phyloP scores from a whole-genome alignment of 2,888 invertebrate genomes.

The Aphodius sticticus region DNA sequence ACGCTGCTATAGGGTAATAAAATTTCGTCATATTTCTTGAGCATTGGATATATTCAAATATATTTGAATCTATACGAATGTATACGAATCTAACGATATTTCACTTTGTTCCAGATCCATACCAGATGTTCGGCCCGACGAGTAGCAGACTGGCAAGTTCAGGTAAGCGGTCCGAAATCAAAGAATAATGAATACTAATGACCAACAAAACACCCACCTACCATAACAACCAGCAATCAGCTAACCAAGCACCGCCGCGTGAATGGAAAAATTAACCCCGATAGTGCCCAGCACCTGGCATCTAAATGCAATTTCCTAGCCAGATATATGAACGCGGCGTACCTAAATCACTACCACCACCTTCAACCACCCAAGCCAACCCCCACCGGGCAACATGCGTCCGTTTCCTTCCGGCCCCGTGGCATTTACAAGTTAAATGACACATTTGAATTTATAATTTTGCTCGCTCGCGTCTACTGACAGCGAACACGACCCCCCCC shows the following conservation, averaged over 20 bases:
- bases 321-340: neutral
- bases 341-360: neutral
- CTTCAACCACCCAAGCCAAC: neutral
- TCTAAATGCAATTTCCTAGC: neutral
- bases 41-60: too few relatives aligned
- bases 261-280: neutral
- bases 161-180: conserved; percentile 67
- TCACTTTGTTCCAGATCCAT: conserved; percentile 83
- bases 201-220: neutral
- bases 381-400: neutral
- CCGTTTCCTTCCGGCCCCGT: conserved; percentile 45
- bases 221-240: neutral
- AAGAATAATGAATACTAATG: conserved; percentile 15
- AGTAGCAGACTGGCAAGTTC: conserved; percentile 96
- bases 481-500: conserved; percentile 17
- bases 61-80: too few relatives aligned
- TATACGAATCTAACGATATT: neutral
- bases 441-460: conserved; percentile 47
- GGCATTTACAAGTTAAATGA: conserved; percentile 47
- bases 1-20: too few relatives aligned
- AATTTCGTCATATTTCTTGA: too few relatives aligned
- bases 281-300: neutral
- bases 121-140: conserved; percentile 97
- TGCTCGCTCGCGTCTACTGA: neutral
- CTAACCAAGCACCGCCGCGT: neutral